Percentiles rank a stretch among this genome's conserved stretches.
Conservation (phyloP, 2,888 invertebrate genomes). For the Lymantria dispar region DNA sequence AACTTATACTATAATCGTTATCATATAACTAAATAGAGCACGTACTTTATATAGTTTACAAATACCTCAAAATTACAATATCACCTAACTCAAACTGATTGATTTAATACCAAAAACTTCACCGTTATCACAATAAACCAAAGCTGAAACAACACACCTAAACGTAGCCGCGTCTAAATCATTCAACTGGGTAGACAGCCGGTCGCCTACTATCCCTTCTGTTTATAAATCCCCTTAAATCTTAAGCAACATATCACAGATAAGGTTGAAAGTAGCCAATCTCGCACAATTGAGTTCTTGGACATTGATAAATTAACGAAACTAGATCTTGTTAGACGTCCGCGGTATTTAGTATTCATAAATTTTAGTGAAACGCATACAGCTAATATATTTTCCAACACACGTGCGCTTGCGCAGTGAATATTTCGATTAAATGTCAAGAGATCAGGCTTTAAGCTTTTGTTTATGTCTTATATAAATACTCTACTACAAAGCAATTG, state of each 20-base stretch:
- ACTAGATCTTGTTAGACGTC: slow-evolving; percentile 32
- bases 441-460: slow-evolving; percentile 15
- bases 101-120: background rate
- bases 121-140: slow-evolving; percentile 7
- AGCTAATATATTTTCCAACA: slow-evolving; percentile 30
- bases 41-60: background rate
- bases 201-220: slow-evolving; percentile 33
- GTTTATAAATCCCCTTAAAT: slow-evolving; percentile 35
- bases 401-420: slow-evolving; percentile 23
- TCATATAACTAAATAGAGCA: too few relatives aligned
- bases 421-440: slow-evolving; percentile 24
- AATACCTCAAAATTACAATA: background rate
- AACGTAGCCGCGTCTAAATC: slow-evolving; percentile 29
- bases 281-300: slow-evolving; percentile 33
- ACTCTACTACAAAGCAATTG: background rate
- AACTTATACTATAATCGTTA: too few relatives aligned
- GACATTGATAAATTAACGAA: slow-evolving; percentile 41
- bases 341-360: slow-evolving; percentile 40
- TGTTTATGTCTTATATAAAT: background rate
- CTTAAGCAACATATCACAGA: slow-evolving; percentile 36
- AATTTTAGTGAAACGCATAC: slow-evolving; percentile 33
- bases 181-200: slow-evolving; percentile 28
- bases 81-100: background rate
- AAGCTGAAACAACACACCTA: slow-evolving; percentile 3
- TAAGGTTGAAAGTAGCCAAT: slow-evolving; percentile 36